Conservation (phyloP, 2,888 invertebrate genomes). For the Cheilosia variabilis region DNA sequence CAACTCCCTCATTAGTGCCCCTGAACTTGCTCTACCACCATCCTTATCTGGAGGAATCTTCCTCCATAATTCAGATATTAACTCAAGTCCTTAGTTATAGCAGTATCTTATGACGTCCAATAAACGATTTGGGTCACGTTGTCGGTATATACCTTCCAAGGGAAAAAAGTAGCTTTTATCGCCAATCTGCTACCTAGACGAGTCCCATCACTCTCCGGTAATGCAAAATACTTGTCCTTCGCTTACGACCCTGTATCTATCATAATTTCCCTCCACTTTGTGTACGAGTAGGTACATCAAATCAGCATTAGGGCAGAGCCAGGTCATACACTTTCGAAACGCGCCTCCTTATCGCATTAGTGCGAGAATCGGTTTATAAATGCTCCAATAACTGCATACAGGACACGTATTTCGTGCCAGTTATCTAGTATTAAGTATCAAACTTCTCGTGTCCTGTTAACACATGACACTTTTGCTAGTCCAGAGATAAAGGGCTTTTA, state of each 20-base stretch:
- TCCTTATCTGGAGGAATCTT: background rate
- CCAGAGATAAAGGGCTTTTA: conserved; percentile 1
- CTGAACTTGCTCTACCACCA: background rate
- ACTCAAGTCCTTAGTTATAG: conserved; percentile 32
- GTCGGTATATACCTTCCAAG: background rate
- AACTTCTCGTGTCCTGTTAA: conserved; percentile 24
- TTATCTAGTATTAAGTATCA: conserved; percentile 24
- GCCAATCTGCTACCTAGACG: conserved; percentile 40
- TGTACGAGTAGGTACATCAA: conserved; percentile 36
- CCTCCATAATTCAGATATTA: conserved; percentile 11
- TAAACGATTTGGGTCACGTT: conserved; percentile 2
- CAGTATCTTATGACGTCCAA: conserved; percentile 18
- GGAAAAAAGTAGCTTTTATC: conserved; percentile 2
- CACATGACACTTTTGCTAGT: conserved; percentile 26
- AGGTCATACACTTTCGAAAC: conserved; percentile 15
- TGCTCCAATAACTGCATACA: conserved; percentile 32
- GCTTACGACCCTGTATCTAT: conserved; percentile 14
- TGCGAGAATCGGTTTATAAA: conserved; percentile 29
- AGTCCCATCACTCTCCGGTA: conserved; percentile 25
- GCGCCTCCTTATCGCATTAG: conserved; percentile 38
- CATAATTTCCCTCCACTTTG: background rate
- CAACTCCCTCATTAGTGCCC: too few species aligned
- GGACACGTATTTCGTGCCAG: conserved; percentile 1
- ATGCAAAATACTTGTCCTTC: conserved; percentile 25
- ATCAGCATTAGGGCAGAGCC: conserved; percentile 33